phyloP scores from a whole-genome alignment of 2,888 invertebrate genomes.

The Macrophya alboannulata region DNA sequence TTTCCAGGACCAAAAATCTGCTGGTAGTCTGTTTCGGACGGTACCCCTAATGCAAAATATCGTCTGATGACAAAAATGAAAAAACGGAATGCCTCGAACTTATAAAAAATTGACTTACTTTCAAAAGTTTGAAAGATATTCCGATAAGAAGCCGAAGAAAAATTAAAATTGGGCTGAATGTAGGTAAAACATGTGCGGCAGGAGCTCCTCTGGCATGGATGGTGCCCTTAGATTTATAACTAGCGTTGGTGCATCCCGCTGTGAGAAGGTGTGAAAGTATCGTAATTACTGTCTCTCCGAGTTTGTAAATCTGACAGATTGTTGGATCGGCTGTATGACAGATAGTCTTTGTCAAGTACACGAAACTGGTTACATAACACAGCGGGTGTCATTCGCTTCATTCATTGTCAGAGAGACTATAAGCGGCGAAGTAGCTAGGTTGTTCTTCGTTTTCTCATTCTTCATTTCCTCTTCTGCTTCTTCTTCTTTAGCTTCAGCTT shows the following conservation, averaged over 20 bases:
- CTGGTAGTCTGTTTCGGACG: too few relatives aligned
- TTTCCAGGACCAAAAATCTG: too few relatives aligned
- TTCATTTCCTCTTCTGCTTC: conserved; percentile 38
- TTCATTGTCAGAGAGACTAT: conserved; percentile 20
- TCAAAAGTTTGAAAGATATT: too few relatives aligned
- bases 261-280: background rate
- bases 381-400: conserved; percentile 32
- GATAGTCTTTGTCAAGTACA: conserved; percentile 19
- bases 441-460: conserved; percentile 55
- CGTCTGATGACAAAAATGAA: too few relatives aligned
- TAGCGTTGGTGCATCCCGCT: background rate
- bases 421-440: background rate
- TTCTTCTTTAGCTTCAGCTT: conserved; percentile 34
- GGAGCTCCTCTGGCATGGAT: background rate
- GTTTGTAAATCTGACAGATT: conserved; percentile 34
- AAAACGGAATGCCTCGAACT: too few relatives aligned
- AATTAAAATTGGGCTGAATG: background rate
- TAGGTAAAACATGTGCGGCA: background rate
- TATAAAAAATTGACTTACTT: too few relatives aligned
- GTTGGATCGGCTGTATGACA: conserved; percentile 8
- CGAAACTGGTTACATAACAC: conserved; percentile 19
- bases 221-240: background rate
- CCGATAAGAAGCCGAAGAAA: background rate
- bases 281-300: conserved; percentile 7
- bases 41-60: too few relatives aligned